Base-by-base conservation (phyloP, 2,888 invertebrate genomes). In the Leptinotarsa rubiginosa region DNA sequence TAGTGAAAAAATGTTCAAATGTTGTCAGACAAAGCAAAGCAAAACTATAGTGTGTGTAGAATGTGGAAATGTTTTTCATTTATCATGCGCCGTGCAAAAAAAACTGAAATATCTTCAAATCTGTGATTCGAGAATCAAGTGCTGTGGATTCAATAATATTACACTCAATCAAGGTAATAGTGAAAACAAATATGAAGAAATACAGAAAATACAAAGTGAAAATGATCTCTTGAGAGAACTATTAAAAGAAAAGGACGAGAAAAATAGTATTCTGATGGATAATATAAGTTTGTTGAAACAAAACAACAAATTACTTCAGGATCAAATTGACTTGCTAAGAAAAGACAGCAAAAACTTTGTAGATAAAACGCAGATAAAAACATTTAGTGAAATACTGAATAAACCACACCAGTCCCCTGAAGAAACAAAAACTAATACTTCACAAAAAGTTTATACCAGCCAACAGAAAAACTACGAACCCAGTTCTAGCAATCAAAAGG, bases 271-370 rank as follows among this genome's bases (percentile, higher is more conserved):
- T 31, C 16, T 66, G 47, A 16, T 31, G 15, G 47, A 72, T 54
- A 72, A 72, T 56, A 70, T 50, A 50, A 31, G 2, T 65, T 18
- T 70, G 22, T 31, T 70, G 25, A 65, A 70, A 65, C 49, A 65
- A 65, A 70, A 65, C 49, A 65, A 31, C 31, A 20, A 64, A 64
- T 13, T 72, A 66, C 59, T 66, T 47, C 31, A 71, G 20, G 52
- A 71, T 7, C 65, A 65, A 65, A 31, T 69, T n/a, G 56, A 25
- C 25, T 25, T 25, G 25, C 25, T 25, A 25, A 25, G 25, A 25
- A 4, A 25, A 25, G 25, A 25, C 25, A 4, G 20, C 20, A 20
- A 20, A 20, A 20, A 20, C 20, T 20, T 20, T 20, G 20, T 20
- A 20, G 20, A 20, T 20, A 20, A 20, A 20, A 20, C 20, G 20